These are phyloP conservation scores for Myoxocephalus aenaeus DNA, from an alignment of 2,797 vertebrate species.

Conservation along the genomic window DNA sequence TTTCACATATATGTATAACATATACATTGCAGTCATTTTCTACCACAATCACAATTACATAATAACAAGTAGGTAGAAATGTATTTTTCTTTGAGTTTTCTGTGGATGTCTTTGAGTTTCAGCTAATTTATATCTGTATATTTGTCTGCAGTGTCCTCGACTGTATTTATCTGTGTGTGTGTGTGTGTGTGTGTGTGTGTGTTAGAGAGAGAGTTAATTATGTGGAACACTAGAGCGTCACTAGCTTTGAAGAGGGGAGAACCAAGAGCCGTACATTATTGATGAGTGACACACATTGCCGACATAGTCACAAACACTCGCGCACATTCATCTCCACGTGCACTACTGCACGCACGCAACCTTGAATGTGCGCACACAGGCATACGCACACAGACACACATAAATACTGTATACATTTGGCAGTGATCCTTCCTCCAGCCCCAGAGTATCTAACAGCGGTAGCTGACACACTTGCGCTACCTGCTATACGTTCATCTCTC, in stretches of 20 bases:
- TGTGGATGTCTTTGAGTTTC: slow-evolving; percentile 5
- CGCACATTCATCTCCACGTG: not conserved
- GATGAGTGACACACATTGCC: slow-evolving; percentile 84
- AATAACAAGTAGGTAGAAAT: not conserved
- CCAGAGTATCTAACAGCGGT: slow-evolving; percentile 62
- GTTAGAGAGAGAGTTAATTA: slow-evolving; percentile 74
- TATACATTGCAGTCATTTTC: not conserved
- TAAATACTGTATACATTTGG: slow-evolving; percentile 63
- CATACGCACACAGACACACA: slow-evolving; percentile 31
- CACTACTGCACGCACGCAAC: slow-evolving; percentile 30
- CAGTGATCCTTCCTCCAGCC: slow-evolving; percentile 54
- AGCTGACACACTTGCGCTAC: slow-evolving; percentile 76
- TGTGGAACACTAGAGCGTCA: slow-evolving; percentile 77
- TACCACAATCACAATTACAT: not conserved
- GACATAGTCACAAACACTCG: slow-evolving; percentile 63
- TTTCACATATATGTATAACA: slow-evolving; percentile 9
- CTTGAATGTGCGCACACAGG: slow-evolving; percentile 29
- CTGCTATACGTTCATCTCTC: slow-evolving; percentile 70
- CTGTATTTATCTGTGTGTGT: slow-evolving; percentile 38
- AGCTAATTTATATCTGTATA: slow-evolving; percentile 37
- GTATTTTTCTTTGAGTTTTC: not conserved
- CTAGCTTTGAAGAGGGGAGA: slow-evolving; percentile 82
- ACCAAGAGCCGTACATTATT: slow-evolving; percentile 82
- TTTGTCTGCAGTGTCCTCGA: slow-evolving; percentile 29
- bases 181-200: slow-evolving; percentile 31